Conservation (phyloP, 1,140 invertebrate species). For the Meteorus sp. region DNA sequence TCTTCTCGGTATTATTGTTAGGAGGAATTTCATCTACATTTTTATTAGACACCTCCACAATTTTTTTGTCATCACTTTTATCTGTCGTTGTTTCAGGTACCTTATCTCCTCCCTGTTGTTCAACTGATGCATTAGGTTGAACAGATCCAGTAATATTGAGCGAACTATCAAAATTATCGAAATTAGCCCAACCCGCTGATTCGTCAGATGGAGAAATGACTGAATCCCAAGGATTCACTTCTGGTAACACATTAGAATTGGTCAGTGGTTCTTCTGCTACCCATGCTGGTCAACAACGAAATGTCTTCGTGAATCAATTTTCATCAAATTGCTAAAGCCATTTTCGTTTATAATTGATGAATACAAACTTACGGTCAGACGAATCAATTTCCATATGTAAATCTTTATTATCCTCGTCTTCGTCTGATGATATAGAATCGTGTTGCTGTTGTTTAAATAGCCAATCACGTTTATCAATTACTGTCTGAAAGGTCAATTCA, state of each 20-base stretch:
- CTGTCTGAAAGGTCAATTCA: conserved; percentile 56
- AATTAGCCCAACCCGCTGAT: conserved; percentile 50
- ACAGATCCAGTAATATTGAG: conserved; percentile 28
- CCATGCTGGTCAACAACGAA: conserved; percentile 38
- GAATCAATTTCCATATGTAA: conserved; percentile 59
- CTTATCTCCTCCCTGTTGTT: not conserved
- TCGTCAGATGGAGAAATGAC: conserved; percentile 37
- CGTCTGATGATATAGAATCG: conserved; percentile 56
- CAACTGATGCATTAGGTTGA: not conserved
- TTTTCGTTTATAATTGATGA: conserved; percentile 4
- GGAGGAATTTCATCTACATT: not conserved
- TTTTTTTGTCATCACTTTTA: conserved; percentile 5
- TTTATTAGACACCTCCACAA: not conserved
- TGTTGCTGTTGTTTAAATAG: conserved; percentile 41
- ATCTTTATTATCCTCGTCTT: conserved; percentile 51
- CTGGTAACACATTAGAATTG: conserved; percentile 31
- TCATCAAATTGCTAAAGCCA: too few relatives aligned
- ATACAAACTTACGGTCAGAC: conserved; percentile 55
- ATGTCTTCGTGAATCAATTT: not conserved
- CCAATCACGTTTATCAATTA: conserved; percentile 56
- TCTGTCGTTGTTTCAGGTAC: conserved; percentile 15
- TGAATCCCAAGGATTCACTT: conserved; percentile 48
- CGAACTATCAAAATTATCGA: conserved; percentile 48
- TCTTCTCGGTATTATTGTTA: not conserved
- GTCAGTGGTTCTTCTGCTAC: conserved; percentile 36